phyloP scores from a whole-genome alignment of 1,140 invertebrate species.

The Drosophila pseudoananassae region DNA sequence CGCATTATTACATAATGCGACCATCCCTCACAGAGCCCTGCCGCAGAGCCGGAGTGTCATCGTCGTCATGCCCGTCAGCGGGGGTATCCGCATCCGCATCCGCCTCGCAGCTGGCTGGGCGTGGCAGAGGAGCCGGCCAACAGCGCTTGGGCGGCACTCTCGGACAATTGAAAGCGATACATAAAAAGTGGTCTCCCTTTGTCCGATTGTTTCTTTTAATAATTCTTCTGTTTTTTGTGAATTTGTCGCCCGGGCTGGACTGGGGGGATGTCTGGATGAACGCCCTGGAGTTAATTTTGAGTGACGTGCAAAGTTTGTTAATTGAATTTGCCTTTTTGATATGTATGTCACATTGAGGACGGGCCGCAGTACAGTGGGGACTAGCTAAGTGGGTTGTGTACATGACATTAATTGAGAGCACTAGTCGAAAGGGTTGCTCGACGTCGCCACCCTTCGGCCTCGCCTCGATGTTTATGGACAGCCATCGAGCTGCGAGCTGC shows the following conservation, averaged over 20 bases:
- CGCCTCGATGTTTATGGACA: slow-evolving; percentile 19
- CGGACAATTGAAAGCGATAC: slow-evolving; percentile 79
- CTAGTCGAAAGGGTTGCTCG: slow-evolving; percentile 56
- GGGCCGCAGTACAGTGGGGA: slow-evolving; percentile 71
- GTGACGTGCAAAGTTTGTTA: slow-evolving; percentile 82
- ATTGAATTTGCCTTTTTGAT: slow-evolving; percentile 81
- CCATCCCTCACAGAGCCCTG: slow-evolving; percentile 14
- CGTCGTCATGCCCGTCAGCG: slow-evolving; percentile 24
- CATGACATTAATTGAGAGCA: slow-evolving; percentile 80
- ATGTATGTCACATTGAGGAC: slow-evolving; percentile 61
- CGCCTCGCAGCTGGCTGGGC: slow-evolving; percentile 35
- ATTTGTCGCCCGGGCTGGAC: slow-evolving; percentile 57
- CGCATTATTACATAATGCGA: slow-evolving; percentile 78
- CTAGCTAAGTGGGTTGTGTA: slow-evolving; percentile 80
- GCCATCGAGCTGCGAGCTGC: slow-evolving; percentile 10
- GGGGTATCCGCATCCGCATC: slow-evolving; percentile 5
- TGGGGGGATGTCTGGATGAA: slow-evolving; percentile 54
- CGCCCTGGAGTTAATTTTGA: slow-evolving; percentile 76
- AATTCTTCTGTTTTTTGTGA: slow-evolving; percentile 43
- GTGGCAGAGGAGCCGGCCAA: slow-evolving; percentile 28
- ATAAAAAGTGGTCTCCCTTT: slow-evolving; percentile 57
- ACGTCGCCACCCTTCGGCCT: neutral
- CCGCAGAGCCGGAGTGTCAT: slow-evolving; percentile 23
- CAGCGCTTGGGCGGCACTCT: slow-evolving; percentile 63
- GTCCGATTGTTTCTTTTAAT: slow-evolving; percentile 55